Evolutionary conservation across 2,888 invertebrate genomes (phyloP), one percentile per base, ranked within the genome.

Genomic region (Cataglyphis livida): DNA sequence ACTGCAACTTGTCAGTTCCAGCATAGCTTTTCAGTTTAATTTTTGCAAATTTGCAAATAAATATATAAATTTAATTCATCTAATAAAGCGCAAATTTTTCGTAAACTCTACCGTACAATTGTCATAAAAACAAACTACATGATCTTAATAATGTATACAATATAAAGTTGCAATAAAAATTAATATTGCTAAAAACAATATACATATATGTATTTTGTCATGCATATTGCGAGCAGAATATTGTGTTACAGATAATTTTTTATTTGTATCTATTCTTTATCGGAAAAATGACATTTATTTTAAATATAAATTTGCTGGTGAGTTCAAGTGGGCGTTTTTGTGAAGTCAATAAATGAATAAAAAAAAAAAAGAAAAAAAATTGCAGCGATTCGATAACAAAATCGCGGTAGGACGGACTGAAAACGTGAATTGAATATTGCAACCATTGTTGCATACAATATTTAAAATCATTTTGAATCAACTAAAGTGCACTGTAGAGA

Each of bases 181-280:
- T 76, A 54, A 54, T 15, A 18, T 25, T 2, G 18, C 25, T 44
- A 9, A 21, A 62, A 62, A 28, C 5, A 73, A 73, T 57, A 57
- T 25, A 59, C 18, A 10, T 4, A 51, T 15, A 9, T 15, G 6
- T 48, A 25, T 59, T 73, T 41, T 73, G 18, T 28, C 41, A 44
- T n/a, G 18, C 48, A 12, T 48, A 9, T 25, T 7, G n/a, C 51
- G n/a, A n/a, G 18, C 18, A 65, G 12, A 64, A 75, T 64, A 62
- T 76, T 66, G 65, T 12, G 38, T 35, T 35, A 41, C 18, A 75
- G 64, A 71, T 51, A 2, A 51, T 51, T 51, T 57, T 21, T 54
- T 25, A 64, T 62, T 62, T 74, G 18, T 65, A 65, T 76, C 38
- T 32, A 54, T 28, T 76, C n/a, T 76, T 76, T 76, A 76, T 25